Conservation (phyloP, 2,113 vertebrate species). For the Dryoscopus gambensis region DNA sequence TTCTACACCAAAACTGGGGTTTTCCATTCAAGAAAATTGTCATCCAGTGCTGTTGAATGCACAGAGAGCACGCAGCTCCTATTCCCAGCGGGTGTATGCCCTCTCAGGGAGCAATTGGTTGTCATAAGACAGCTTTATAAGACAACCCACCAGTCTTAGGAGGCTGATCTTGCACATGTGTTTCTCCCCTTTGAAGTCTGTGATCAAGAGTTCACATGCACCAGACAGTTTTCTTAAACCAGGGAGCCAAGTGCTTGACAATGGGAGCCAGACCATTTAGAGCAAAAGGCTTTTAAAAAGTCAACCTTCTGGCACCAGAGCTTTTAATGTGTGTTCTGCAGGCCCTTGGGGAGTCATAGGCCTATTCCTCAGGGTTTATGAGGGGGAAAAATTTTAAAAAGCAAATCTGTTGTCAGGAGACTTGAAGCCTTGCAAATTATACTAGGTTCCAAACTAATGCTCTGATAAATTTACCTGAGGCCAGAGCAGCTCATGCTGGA, state of each 20-base stretch:
- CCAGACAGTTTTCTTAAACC: conserved; percentile 15
- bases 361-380: not conserved
- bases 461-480: not conserved
- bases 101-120: not conserved
- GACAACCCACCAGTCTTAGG: not conserved
- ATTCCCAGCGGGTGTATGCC: not conserved
- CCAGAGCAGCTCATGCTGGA: not conserved
- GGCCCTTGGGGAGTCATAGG: not conserved
- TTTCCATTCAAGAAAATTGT: not conserved
- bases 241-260: conserved; percentile 3
- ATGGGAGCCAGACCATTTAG: not conserved
- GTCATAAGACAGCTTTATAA: not conserved
- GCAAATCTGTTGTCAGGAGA: not conserved
- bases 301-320: not conserved
- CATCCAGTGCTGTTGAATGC: not conserved
- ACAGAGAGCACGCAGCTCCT: not conserved
- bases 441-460: not conserved
- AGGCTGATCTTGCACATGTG: conserved; percentile 33
- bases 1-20: not conserved
- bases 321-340: not conserved
- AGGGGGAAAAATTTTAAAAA: not conserved
- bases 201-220: conserved; percentile 19
- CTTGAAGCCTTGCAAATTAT: not conserved
- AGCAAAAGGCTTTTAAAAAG: not conserved
- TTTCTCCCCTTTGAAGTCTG: conserved; percentile 55